phyloP scores from a whole-genome alignment of 23 tunicate species.

The Ciona savignyi region DNA sequence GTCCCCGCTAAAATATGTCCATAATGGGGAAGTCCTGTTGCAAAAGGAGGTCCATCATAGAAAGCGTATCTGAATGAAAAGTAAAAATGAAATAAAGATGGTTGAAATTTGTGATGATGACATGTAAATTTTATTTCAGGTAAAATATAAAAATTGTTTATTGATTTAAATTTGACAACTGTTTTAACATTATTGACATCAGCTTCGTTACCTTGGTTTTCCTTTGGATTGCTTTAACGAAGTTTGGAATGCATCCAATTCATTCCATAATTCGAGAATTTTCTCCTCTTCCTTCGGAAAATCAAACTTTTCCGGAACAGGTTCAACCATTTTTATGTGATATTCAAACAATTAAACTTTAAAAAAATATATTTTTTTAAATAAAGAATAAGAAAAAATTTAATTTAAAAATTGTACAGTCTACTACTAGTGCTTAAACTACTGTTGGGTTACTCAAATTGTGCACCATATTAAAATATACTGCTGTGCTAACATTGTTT shows the following conservation, averaged over 20 bases:
- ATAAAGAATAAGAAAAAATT: too few species aligned
- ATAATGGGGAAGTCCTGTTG: slow-evolving; percentile 95
- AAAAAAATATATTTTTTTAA: too few species aligned
- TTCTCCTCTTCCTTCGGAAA: slow-evolving; percentile 85
- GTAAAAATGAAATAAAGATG: not conserved
- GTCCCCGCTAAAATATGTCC: slow-evolving; percentile 97
- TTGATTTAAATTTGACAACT: not conserved
- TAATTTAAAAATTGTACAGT: too few species aligned
- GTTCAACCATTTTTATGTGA: slow-evolving; percentile 87
- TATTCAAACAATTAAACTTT: too few species aligned
- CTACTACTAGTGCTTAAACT: too few species aligned
- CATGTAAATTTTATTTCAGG: too few species aligned
- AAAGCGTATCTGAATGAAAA: slow-evolving; percentile 60
- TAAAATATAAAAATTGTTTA: too few species aligned
- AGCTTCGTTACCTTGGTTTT: slow-evolving; percentile 85
- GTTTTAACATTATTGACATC: not conserved
- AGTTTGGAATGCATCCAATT: slow-evolving; percentile 76
- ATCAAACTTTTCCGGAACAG: slow-evolving; percentile 75
- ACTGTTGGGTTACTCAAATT: too few species aligned
- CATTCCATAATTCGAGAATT: slow-evolving; percentile 64
- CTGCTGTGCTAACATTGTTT: too few species aligned
- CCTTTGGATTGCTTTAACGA: slow-evolving; percentile 86
- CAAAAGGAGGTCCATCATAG: slow-evolving; percentile 99
- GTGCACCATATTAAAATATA: too few species aligned
- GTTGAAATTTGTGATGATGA: too few species aligned